phyloP scores from a whole-genome alignment of 92 coral and sea anemone genomes.

The Zoanthus gigantus region DNA sequence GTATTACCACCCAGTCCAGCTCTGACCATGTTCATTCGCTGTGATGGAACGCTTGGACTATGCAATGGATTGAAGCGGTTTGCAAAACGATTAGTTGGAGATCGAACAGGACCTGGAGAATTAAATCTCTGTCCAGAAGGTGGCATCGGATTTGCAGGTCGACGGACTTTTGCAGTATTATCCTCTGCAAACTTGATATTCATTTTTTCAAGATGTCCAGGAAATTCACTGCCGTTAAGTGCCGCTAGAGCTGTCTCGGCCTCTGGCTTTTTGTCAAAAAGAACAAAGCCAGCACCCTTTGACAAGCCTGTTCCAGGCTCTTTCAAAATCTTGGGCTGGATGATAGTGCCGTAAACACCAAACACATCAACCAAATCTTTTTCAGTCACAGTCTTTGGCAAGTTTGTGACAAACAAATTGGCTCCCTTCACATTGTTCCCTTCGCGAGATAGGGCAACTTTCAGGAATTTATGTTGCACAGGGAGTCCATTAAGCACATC shows the following conservation, averaged over 20 bases:
- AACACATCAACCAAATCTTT: slow-evolving; percentile 66
- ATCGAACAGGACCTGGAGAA: slow-evolving; percentile 80
- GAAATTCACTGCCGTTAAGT: slow-evolving; percentile 63
- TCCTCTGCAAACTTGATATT: slow-evolving; percentile 86
- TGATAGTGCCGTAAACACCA: slow-evolving; percentile 65
- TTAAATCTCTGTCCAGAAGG: slow-evolving; percentile 51
- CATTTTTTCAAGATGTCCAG: slow-evolving; percentile 66
- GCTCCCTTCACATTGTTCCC: slow-evolving; percentile 82
- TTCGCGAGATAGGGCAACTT: slow-evolving; percentile 85
- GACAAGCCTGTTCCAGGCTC: slow-evolving; percentile 77
- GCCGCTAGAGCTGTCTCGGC: slow-evolving; percentile 81
- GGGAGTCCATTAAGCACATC: slow-evolving; percentile 70
- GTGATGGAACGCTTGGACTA: slow-evolving; percentile 57
- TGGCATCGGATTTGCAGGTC: slow-evolving; percentile 5
- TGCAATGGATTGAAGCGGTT: slow-evolving; percentile 80
- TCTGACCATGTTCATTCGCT: slow-evolving; percentile 38
- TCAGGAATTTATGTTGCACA: slow-evolving; percentile 71
- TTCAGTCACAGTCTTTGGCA: slow-evolving; percentile 68
- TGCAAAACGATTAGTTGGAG: slow-evolving; percentile 71
- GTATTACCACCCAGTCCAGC: slow-evolving; percentile 38
- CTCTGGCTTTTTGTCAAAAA: slow-evolving; percentile 70
- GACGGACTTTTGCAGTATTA: slow-evolving; percentile 69
- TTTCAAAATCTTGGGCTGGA: slow-evolving; percentile 75
- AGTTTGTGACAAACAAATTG: slow-evolving; percentile 78
- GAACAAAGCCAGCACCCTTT: slow-evolving; percentile 83